phyloP scores from a whole-genome alignment of 2,797 vertebrate species.

The Petrocephalus schoutedeni region DNA sequence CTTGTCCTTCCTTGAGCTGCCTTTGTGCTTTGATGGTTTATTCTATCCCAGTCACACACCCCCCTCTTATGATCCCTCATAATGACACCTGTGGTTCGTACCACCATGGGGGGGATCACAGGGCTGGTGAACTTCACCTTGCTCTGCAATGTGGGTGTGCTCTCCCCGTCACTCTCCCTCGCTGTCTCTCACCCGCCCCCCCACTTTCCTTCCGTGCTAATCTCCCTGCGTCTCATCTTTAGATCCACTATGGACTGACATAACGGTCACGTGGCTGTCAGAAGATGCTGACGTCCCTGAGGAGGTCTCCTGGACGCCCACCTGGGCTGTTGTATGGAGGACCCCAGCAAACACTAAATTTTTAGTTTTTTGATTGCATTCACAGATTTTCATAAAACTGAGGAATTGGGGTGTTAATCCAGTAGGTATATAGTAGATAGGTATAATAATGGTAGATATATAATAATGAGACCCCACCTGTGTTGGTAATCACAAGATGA shows the following conservation, averaged over 20 bases:
- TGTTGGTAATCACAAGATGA: neutral
- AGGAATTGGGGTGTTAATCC: neutral
- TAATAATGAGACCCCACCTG: neutral
- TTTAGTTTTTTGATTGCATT: neutral
- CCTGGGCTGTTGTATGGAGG: neutral
- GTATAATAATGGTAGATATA: too few species aligned
- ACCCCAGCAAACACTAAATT: neutral
- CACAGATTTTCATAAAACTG: neutral
- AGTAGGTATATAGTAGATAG: too few species aligned
- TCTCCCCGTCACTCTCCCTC: neutral
- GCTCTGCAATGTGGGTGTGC: neutral
- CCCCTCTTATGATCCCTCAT: neutral
- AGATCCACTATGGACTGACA: neutral
- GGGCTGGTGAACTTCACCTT: neutral
- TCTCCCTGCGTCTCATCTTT: neutral
- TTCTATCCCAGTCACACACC: neutral
- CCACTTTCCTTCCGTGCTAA: neutral
- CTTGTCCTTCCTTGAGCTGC: neutral
- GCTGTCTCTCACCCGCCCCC: neutral
- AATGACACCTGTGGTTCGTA: conserved; percentile 3
- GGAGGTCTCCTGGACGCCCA: neutral
- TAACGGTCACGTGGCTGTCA: neutral
- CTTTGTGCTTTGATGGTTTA: conserved; percentile 9
- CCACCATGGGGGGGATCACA: conserved; percentile 28
- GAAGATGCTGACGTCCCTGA: neutral